Percentiles rank a stretch among this genome's conserved stretches.
Evolutionary conservation across 1,140 invertebrate genomes (phyloP).

Genomic region (Calosoma granatense): DNA sequence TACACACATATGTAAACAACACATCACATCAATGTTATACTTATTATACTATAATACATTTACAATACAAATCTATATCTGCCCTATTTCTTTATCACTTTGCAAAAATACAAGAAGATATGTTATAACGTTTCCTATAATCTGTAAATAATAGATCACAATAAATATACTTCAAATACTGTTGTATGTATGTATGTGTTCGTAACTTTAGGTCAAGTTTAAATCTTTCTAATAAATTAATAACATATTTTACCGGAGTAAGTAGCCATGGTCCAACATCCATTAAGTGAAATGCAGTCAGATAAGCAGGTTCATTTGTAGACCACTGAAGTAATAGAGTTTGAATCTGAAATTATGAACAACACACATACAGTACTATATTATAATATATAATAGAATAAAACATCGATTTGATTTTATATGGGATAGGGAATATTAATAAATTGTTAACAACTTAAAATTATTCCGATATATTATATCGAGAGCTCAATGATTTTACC

Average conservation of each 20-base stretch:
- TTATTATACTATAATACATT: too few species aligned
- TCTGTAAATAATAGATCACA: neutral
- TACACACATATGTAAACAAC: too few species aligned
- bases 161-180: neutral
- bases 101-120: neutral
- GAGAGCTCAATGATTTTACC: neutral
- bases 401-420: neutral
- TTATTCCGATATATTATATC: neutral
- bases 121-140: neutral
- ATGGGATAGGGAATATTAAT: neutral
- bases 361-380: neutral
- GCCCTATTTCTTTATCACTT: neutral
- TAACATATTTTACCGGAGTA: neutral
- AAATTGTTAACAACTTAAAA: neutral
- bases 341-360: neutral
- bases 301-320: neutral
- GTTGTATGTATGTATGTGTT: too few species aligned
- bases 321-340: neutral
- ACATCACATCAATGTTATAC: too few species aligned
- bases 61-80: too few species aligned
- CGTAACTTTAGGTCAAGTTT: too few species aligned
- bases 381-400: too few species aligned
- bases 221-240: too few species aligned
- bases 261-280: neutral
- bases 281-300: neutral